These are phyloP conservation scores for Ranitomeya variabilis DNA, from an alignment of 2,113 vertebrate species.

Conservation along the genomic window DNA sequence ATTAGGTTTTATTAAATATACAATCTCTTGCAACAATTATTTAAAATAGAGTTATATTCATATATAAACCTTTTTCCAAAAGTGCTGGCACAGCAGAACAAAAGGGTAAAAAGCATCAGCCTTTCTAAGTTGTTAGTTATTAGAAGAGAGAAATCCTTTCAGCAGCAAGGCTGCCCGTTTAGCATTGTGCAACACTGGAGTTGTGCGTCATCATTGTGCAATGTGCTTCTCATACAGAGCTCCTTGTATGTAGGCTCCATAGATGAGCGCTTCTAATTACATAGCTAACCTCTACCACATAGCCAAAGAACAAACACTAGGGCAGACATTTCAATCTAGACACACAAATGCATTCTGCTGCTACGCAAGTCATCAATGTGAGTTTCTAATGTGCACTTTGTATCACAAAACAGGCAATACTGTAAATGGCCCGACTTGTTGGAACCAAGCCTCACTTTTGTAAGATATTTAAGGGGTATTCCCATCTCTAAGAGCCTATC, in stretches of 20 bases:
- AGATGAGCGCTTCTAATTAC: not conserved
- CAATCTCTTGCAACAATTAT: slow-evolving; percentile 41
- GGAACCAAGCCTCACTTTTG: no score
- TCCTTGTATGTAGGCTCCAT: not conserved
- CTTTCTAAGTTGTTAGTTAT: not conserved
- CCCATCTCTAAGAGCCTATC: no score
- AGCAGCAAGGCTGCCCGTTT: slow-evolving; percentile 24
- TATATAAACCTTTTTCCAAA: slow-evolving; percentile 50
- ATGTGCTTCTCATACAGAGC: not conserved
- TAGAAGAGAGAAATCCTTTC: slow-evolving; percentile 6
- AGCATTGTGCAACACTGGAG: not conserved
- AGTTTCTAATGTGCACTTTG: no score
- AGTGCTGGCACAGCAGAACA: slow-evolving; percentile 42
- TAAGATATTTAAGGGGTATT: no score
- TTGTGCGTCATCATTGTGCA: slow-evolving; percentile 2
- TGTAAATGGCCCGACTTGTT: no score
- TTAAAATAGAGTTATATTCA: slow-evolving; percentile 47
- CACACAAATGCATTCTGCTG: not conserved
- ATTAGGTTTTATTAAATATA: slow-evolving; percentile 49
- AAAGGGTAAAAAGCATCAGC: slow-evolving; percentile 23
- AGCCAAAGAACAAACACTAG: not conserved
- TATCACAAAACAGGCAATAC: no score
- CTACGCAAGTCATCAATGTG: no score
- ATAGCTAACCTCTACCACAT: not conserved
- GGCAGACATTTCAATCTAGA: not conserved